Conservation (phyloP, 2,113 vertebrate species). For the Bothrops jararaca region DNA sequence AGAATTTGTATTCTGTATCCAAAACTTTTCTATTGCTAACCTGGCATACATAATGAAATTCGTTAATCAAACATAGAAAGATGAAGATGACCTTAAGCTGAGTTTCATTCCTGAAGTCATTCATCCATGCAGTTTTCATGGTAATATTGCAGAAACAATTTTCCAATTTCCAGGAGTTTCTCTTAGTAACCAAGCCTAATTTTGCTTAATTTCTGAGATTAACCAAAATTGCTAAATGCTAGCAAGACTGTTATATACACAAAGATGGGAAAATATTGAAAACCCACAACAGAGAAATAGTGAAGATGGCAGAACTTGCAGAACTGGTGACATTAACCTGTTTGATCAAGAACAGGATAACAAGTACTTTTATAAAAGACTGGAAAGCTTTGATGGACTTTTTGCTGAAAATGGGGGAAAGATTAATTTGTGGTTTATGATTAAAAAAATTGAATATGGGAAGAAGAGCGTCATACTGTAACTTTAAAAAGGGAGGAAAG, state of each 20-base stretch:
- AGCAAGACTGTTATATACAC: background rate
- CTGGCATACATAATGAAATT: background rate
- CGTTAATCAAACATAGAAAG: background rate
- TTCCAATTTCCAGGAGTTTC: background rate
- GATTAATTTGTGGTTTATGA: background rate
- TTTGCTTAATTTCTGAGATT: background rate
- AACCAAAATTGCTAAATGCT: background rate
- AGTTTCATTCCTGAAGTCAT: background rate
- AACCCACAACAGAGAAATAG: background rate
- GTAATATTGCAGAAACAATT: background rate
- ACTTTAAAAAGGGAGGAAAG: background rate
- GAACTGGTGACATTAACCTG: background rate
- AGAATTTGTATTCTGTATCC: background rate
- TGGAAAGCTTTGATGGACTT: background rate
- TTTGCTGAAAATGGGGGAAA: background rate
- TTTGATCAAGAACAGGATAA: background rate
- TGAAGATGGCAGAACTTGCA: background rate
- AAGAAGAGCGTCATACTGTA: background rate
- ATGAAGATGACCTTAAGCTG: background rate
- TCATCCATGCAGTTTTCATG: background rate
- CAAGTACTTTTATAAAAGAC: background rate
- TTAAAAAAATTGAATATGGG: background rate
- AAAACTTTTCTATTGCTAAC: background rate
- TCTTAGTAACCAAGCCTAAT: background rate
- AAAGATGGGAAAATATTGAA: background rate